Conservation (phyloP, 2,113 vertebrate species). For the Anguilla rostrata region DNA sequence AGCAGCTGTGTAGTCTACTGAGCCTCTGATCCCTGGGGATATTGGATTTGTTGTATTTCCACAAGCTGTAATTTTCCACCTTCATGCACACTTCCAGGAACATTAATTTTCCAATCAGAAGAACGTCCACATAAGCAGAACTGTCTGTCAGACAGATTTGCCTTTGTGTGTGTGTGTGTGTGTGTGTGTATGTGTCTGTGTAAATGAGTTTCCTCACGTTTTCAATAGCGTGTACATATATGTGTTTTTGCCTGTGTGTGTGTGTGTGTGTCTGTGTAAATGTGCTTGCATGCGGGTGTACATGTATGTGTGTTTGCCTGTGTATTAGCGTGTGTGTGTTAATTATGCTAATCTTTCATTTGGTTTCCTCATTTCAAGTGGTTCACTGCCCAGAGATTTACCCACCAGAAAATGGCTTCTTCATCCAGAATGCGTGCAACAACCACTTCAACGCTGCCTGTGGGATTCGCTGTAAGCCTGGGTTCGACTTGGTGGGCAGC, state of each 20-base stretch:
- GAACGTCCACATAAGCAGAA: neutral
- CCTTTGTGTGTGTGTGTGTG: neutral
- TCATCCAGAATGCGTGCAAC: constrained; percentile 90
- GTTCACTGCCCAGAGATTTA: constrained; percentile 81
- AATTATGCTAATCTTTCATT: neutral
- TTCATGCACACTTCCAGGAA: constrained; percentile 31
- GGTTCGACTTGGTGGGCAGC: constrained; percentile 88
- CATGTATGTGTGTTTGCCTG: neutral
- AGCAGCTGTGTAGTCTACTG: neutral
- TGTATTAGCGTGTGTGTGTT: neutral
- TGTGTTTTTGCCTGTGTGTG: neutral
- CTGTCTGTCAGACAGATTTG: constrained; percentile 14
- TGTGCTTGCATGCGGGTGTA: neutral
- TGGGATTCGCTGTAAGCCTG: constrained; percentile 84
- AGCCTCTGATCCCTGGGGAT: neutral
- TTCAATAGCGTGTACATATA: neutral
- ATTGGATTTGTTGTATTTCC: neutral
- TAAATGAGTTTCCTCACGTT: neutral
- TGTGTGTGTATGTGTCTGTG: neutral
- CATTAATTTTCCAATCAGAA: constrained; percentile 33
- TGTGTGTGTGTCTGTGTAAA: neutral
- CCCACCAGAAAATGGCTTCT: constrained; percentile 89
- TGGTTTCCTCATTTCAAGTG: constrained; percentile 61
- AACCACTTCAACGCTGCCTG: constrained; percentile 93
- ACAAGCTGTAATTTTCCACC: constrained; percentile 34